Percentiles rank a stretch among this genome's conserved stretches.
phyloP scores from a whole-genome alignment of 2,113 vertebrate species.

The Dicerorhinus sumatrensis region DNA sequence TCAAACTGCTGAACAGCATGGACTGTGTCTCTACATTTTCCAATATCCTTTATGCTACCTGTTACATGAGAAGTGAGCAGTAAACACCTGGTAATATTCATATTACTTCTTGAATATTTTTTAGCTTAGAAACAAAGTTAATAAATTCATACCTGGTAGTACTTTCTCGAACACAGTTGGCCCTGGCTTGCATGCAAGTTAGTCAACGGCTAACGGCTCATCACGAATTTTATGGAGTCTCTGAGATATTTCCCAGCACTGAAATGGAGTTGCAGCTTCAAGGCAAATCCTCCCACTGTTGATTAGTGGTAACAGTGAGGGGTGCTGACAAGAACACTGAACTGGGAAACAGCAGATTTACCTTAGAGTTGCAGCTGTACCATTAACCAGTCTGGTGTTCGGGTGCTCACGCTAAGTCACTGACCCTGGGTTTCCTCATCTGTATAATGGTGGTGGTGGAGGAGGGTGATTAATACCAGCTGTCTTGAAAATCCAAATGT shows the following conservation, averaged over 20 bases:
- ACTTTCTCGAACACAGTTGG: background rate
- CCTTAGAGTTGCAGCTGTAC: background rate
- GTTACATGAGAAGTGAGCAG: background rate
- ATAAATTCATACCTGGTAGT: background rate
- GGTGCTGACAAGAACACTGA: conserved; percentile 22
- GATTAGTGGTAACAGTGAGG: background rate
- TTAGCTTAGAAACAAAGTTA: background rate
- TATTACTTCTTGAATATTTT: background rate
- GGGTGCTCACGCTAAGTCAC: background rate
- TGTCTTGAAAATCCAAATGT: conserved; percentile 38
- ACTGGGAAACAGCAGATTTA: background rate
- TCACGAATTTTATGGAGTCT: background rate
- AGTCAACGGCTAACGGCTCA: background rate
- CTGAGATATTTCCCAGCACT: background rate
- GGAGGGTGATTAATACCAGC: background rate
- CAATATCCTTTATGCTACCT: background rate
- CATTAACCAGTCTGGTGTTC: background rate
- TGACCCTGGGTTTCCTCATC: background rate
- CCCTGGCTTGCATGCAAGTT: background rate
- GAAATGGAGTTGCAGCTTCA: background rate
- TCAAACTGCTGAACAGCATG: background rate
- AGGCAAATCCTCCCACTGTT: conserved; percentile 17
- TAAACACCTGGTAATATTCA: background rate
- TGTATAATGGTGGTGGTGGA: background rate
- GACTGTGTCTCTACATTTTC: background rate